Conservation (phyloP, 37 sponge, comb jelly and placozoan genomes). For the Theonella swinhoei region DNA sequence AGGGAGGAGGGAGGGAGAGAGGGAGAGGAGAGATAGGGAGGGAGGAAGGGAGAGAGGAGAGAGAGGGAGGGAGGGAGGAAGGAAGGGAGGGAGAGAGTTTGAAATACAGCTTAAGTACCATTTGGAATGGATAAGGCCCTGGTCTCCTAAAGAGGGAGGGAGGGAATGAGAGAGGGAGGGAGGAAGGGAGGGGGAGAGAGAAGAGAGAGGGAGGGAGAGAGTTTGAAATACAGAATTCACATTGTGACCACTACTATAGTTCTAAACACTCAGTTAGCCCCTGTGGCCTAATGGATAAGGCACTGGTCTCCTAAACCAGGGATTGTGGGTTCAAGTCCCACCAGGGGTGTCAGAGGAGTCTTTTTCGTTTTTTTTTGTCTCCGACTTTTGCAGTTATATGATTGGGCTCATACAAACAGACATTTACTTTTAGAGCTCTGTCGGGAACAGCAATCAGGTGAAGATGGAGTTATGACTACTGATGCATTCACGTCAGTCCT, state of each 20-base stretch:
- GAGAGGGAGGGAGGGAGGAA: not conserved
- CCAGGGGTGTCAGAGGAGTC: slow-evolving; percentile 1
- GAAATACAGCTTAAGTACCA: no score
- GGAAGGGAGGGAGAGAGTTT: no score
- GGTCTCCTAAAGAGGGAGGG: no score
- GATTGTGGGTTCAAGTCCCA: slow-evolving; percentile 53
- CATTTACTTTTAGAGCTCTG: slow-evolving; percentile 27
- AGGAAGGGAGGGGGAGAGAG: no score
- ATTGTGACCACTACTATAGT: no score
- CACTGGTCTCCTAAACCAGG: slow-evolving; percentile 52
- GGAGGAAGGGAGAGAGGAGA: not conserved
- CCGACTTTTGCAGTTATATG: slow-evolving; percentile 59
- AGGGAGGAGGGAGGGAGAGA: not conserved
- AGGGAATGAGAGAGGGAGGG: no score
- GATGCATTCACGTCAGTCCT: slow-evolving; percentile 42
- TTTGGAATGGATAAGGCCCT: no score
- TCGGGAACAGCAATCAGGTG: slow-evolving; percentile 22
- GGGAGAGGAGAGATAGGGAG: not conserved
- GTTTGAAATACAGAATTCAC: no score
- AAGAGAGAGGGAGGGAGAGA: no score
- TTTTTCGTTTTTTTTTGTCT: not conserved
- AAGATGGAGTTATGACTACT: slow-evolving; percentile 24
- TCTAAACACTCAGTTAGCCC: not conserved
- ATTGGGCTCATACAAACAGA: slow-evolving; percentile 78
- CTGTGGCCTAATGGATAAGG: slow-evolving; percentile 44